Percentiles rank a stretch among this genome's conserved stretches.
Evolutionary conservation across 2,888 invertebrate genomes (phyloP).

Genomic region (Cremastinae sp.): DNA sequence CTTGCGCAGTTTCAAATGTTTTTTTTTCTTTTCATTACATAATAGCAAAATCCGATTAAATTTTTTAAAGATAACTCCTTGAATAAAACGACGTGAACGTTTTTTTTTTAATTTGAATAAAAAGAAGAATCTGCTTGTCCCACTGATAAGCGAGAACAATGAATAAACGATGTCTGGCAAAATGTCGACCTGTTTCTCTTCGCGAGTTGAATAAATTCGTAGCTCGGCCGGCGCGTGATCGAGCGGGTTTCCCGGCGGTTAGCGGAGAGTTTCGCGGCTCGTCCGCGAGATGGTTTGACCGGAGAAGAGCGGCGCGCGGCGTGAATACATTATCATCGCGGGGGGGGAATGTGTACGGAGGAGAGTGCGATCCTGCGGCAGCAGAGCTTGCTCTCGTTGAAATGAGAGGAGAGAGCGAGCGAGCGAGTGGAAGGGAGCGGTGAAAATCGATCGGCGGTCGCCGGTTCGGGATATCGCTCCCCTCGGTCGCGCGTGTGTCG

Average conservation of each 20-base stretch:
- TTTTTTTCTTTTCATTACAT: too few relatives aligned
- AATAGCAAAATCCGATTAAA: too few relatives aligned
- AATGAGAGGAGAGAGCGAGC: background rate
- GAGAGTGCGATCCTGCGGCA: slow-evolving; percentile 6
- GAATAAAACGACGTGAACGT: too few relatives aligned
- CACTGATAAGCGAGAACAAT: too few relatives aligned
- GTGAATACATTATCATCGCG: background rate
- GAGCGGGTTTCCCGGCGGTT: background rate
- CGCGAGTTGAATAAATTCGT: too few relatives aligned
- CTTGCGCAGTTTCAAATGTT: too few relatives aligned
- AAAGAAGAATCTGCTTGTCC: too few relatives aligned
- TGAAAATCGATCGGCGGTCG: slow-evolving; percentile 68
- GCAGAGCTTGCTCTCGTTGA: background rate
- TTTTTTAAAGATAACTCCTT: too few relatives aligned
- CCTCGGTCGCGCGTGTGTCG: background rate
- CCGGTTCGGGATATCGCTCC: slow-evolving; percentile 10
- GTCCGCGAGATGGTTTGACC: background rate
- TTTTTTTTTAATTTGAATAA: too few relatives aligned
- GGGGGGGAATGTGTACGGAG: background rate
- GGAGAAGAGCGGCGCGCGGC: background rate
- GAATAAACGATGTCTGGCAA: too few relatives aligned
- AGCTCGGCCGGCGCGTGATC: background rate
- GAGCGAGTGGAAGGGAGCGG: slow-evolving; percentile 42
- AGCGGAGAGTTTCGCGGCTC: background rate
- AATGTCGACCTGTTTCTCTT: too few relatives aligned